phyloP scores from a whole-genome alignment of 2,113 vertebrate species.

The Vulpes ferrilata region DNA sequence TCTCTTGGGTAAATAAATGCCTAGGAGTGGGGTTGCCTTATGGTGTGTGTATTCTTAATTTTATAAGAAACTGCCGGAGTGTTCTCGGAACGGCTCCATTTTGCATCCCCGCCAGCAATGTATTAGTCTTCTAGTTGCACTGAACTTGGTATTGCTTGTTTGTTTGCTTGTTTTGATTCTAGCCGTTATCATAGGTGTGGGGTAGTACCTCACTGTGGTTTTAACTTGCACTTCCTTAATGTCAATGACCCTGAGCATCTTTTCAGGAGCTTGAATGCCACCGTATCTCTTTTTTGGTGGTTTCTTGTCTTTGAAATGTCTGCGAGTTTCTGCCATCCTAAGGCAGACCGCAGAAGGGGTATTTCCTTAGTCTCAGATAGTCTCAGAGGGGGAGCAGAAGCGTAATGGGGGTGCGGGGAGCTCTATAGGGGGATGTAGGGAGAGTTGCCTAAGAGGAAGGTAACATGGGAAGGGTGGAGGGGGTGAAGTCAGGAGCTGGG shows the following conservation, averaged over 20 bases:
- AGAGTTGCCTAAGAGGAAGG: neutral
- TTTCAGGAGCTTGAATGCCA: neutral
- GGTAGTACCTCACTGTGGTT: neutral
- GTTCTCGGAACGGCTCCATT: neutral
- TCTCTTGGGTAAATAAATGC: neutral
- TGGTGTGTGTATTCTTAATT: neutral
- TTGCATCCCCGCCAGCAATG: neutral
- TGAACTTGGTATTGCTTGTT: neutral
- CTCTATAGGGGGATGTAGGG: neutral
- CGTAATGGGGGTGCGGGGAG: neutral
- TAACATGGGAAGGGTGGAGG: neutral
- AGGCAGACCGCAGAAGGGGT: neutral
- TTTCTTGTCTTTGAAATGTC: constrained; percentile 25
- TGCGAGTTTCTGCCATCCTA: neutral
- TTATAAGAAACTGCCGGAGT: neutral
- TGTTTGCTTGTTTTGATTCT: neutral
- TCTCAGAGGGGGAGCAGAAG: neutral
- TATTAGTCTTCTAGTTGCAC: neutral
- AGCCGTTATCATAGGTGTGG: neutral
- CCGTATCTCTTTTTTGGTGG: neutral
- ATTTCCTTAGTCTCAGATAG: constrained; percentile 34
- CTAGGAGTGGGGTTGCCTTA: neutral
- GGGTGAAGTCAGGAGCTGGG: neutral
- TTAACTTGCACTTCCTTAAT: neutral
- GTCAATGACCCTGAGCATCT: neutral